Percentiles rank a stretch among this genome's conserved stretches.
Conservation (phyloP, 2,888 invertebrate species). For the Erebia palarica region DNA sequence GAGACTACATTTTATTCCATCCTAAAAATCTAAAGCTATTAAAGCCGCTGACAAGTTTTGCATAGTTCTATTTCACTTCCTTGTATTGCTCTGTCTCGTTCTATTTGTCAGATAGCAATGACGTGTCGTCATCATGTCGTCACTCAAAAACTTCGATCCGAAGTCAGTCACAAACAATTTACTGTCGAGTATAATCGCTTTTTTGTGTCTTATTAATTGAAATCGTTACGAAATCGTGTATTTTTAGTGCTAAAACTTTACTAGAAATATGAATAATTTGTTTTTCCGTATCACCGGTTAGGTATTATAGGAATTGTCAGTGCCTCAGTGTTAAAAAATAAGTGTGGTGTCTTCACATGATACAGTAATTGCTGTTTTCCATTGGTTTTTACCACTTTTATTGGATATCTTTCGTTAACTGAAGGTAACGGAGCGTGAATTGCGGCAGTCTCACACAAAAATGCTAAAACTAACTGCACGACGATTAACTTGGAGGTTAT, state of each 20-base stretch:
- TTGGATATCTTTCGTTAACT: constrained; percentile 59
- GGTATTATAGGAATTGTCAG: constrained; percentile 20
- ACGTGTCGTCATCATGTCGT: constrained; percentile 70
- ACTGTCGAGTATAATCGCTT: constrained; percentile 60
- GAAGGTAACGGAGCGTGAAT: constrained; percentile 64
- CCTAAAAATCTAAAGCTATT: not conserved
- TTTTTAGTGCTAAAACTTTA: constrained; percentile 19
- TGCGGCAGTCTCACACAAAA: constrained; percentile 55
- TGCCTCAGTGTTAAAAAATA: constrained; percentile 36
- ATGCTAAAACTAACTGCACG: constrained; percentile 18
- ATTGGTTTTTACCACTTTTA: constrained; percentile 62
- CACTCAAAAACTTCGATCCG: constrained; percentile 56
- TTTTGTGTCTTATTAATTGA: constrained; percentile 50
- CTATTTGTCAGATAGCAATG: constrained; percentile 60
- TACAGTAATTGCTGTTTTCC: constrained; percentile 50
- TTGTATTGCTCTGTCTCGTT: constrained; percentile 52
- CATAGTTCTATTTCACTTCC: constrained; percentile 45
- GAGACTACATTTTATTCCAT: not conserved
- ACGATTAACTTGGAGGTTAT: constrained; percentile 18
- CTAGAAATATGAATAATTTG: constrained; percentile 17
- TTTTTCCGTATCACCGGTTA: constrained; percentile 12
- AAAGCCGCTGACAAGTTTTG: not conserved
- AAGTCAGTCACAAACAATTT: constrained; percentile 74
- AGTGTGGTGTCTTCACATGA: constrained; percentile 23
- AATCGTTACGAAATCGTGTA: constrained; percentile 50